Evolutionary conservation across 1,140 invertebrate species (phyloP), one percentile per base, ranked within the genome.

Genomic region (Cataglyphis hispanica): DNA sequence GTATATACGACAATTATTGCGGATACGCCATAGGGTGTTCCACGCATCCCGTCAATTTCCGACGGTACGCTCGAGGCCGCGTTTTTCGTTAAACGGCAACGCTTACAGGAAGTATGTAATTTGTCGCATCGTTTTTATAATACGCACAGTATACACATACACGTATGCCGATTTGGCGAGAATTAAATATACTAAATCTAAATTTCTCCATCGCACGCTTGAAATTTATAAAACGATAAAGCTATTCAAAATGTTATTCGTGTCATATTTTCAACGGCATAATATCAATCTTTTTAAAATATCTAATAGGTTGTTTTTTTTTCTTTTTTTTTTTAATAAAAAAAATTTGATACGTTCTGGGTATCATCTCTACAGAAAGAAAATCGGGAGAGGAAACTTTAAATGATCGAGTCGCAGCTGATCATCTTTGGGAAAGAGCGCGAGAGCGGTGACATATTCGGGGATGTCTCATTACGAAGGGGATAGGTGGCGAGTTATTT

Each of bases 401-500:
- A 80, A 80, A 80, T 56, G 63, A 69, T 43, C 43, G 34, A 77
- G 76, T 37, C 31, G 16, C 27, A 70, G 37, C 58, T 70, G 46
- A 72, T 81, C 50, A n/a, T 60, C 53, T 81, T 81, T 31, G 64
- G 43, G 1, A 46, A 43, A 72, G 78, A 60, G 40, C 22, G 25
- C 50, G 37, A 13, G 25, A 2, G 7, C 13, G 16, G 46, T 81
- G 78, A 58, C 78, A 19, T 58, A 22, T 4, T 43, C 25, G 34
- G 8, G 25, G 27, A 13, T 0, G 22, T 37, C 19, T 83, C 72
- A 58, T 81, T 50, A 50, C 77, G 50, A 58, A 50, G 25, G n/a
- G n/a, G 66, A 3, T 40, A 70, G 77, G 19, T 58, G 46, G 43
- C 64, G 66, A 81, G 67, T 83, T 83, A 83, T 74, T 83, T 74